phyloP scores from a whole-genome alignment of 2,888 invertebrate genomes.

The Notodonta ziczac region DNA sequence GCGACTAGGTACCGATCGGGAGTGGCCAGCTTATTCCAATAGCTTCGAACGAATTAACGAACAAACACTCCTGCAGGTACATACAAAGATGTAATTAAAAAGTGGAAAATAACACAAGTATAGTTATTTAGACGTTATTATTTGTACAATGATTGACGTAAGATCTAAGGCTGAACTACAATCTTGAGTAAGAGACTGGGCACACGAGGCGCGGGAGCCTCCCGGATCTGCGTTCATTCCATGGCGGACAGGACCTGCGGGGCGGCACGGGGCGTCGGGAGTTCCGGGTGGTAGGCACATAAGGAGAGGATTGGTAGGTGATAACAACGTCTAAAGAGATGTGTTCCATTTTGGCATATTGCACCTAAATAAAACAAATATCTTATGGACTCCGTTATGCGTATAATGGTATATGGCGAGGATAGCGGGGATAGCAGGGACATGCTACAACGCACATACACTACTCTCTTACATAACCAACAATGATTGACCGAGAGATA shows the following conservation, averaged over 20 bases:
- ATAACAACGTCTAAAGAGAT: too few relatives aligned
- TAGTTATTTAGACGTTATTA: constrained; percentile 44
- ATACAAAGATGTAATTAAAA: constrained; percentile 39
- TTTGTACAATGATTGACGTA: constrained; percentile 53
- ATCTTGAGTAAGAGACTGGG: constrained; percentile 14
- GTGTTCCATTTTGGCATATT: too few relatives aligned
- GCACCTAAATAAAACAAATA: too few relatives aligned
- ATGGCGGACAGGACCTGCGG: not conserved
- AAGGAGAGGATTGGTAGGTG: too few relatives aligned
- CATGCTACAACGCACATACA: constrained; percentile 10
- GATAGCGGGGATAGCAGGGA: not conserved
- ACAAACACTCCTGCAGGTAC: constrained; percentile 41
- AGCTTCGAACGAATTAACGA: constrained; percentile 28
- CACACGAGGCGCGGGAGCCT: not conserved
- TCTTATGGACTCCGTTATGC: not conserved
- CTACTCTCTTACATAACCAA: constrained; percentile 20
- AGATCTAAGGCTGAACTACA: constrained; percentile 33
- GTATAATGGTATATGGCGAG: not conserved
- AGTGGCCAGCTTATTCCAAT: constrained; percentile 6
- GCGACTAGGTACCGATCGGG: not conserved
- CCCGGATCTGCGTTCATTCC: not conserved
- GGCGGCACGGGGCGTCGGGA: not conserved
- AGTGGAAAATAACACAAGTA: constrained; percentile 46
- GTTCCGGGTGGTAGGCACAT: not conserved
- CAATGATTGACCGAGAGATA: constrained; percentile 29